A percentile compares a stretch with the other conserved stretches of the same genome.
These are phyloP conservation scores for Atractosteus spatula DNA, from an alignment of 2,113 vertebrate genomes.

Conservation along the genomic window DNA sequence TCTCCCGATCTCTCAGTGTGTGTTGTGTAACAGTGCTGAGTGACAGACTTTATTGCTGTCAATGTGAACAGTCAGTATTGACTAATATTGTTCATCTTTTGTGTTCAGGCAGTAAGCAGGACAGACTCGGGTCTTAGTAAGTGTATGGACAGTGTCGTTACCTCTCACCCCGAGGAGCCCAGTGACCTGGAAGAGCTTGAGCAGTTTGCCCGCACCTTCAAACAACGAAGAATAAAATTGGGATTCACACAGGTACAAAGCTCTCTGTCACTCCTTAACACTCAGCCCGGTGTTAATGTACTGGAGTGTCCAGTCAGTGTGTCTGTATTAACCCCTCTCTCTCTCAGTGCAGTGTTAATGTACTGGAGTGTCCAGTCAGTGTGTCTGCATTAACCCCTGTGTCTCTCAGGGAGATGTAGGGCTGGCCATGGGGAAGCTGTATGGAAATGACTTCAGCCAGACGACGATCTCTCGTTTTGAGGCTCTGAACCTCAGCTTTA, in stretches of 20 bases:
- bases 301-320: no score
- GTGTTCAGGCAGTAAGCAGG: slow-evolving; percentile 33
- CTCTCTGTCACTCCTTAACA: no score
- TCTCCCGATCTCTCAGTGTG: slow-evolving; percentile 24
- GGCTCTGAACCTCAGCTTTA: slow-evolving; percentile 91
- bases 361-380: no score
- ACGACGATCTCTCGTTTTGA: slow-evolving; percentile 93
- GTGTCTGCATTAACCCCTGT: no score
- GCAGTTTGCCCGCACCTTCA: slow-evolving; percentile 90
- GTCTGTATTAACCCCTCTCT: no score
- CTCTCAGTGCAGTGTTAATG: no score
- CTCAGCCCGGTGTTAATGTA: no score
- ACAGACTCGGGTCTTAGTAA: neutral
- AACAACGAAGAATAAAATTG: slow-evolving; percentile 89
- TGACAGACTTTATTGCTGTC: no score
- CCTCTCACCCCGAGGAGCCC: slow-evolving; percentile 81
- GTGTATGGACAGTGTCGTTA: slow-evolving; percentile 38
- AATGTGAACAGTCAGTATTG: no score
- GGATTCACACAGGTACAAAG: slow-evolving; percentile 84
- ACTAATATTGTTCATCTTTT: no score
- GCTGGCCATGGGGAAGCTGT: slow-evolving; percentile 90
- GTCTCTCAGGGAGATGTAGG: slow-evolving; percentile 80
- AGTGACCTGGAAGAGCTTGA: slow-evolving; percentile 90
- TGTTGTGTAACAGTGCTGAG: slow-evolving; percentile 26
- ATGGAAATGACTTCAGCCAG: slow-evolving; percentile 92